These are phyloP conservation scores for Adineta ricciae DNA, from an alignment of 2,888 invertebrate genomes.

Conservation along the genomic window DNA sequence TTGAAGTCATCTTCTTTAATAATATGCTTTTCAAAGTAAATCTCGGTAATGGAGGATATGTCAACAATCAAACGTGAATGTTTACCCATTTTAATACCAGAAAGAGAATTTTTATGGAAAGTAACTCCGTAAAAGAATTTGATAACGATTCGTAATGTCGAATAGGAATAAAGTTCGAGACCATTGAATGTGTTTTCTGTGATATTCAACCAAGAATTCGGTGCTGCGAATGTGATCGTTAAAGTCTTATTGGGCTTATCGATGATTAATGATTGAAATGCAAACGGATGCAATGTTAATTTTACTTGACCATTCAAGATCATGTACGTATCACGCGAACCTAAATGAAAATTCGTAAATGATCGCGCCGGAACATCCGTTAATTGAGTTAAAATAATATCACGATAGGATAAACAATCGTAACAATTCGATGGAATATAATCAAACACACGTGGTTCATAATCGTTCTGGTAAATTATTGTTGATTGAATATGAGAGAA, in stretches of 20 bases:
- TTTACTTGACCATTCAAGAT: constrained; percentile 1
- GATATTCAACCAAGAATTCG: constrained; percentile 16
- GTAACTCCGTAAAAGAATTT: not conserved
- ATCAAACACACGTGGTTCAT: constrained; percentile 12
- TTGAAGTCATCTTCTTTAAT: not conserved
- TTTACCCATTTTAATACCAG: constrained; percentile 1
- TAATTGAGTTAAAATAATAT: constrained; percentile 7
- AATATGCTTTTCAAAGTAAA: not conserved
- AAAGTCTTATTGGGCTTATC: not conserved
- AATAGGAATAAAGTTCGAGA: not conserved
- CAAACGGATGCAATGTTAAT: not conserved
- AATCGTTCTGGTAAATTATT: not conserved
- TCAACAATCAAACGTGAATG: constrained; percentile 1
- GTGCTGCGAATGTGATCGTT: not conserved
- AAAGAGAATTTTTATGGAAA: not conserved
- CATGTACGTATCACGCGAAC: not conserved
- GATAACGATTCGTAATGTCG: not conserved
- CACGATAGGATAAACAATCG: constrained; percentile 9
- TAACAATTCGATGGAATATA: not conserved
- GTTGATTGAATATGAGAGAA: not conserved
- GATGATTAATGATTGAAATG: not conserved
- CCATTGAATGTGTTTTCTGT: constrained; percentile 7
- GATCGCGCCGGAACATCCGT: not conserved
- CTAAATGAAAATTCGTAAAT: constrained; percentile 18
- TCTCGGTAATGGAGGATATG: not conserved